Conservation (phyloP, 2,888 invertebrate genomes). For the Chelonus formosanus region DNA sequence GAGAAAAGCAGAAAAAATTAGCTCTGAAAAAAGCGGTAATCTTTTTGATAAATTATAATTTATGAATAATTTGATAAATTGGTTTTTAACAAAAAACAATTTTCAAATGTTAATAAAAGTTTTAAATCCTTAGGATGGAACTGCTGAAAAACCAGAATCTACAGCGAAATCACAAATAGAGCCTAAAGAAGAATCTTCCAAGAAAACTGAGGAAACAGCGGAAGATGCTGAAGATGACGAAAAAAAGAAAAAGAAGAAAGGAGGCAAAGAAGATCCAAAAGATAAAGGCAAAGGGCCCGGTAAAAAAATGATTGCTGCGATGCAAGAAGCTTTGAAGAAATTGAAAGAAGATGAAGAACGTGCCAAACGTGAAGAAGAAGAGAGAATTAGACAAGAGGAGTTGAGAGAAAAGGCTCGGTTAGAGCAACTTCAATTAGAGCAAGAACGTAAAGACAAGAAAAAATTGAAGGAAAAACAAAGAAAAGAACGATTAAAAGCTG, state of each 20-base stretch:
- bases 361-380: constrained; percentile 78
- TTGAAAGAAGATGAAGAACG: constrained; percentile 90
- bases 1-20: constrained; percentile 78
- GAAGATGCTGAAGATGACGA: constrained; percentile 60
- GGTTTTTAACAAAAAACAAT: not conserved
- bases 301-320: constrained; percentile 86
- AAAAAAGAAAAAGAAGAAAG: constrained; percentile 67
- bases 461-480: constrained; percentile 93
- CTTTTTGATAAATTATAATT: not conserved
- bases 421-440: constrained; percentile 81
- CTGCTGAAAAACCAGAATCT: constrained; percentile 57
- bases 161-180: constrained; percentile 41
- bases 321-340: constrained; percentile 91
- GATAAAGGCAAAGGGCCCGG: constrained; percentile 74
- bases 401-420: constrained; percentile 77
- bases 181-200: constrained; percentile 37
- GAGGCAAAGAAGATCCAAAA: constrained; percentile 67
- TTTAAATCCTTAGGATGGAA: constrained; percentile 46
- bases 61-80: not conserved
- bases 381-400: constrained; percentile 77
- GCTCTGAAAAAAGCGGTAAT: constrained; percentile 71
- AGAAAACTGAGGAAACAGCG: constrained; percentile 26
- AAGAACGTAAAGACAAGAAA: constrained; percentile 86
- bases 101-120: constrained; percentile 18
- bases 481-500: constrained; percentile 92